phyloP scores from a whole-genome alignment of 2,113 vertebrate species.

The Calidris pugnax region DNA sequence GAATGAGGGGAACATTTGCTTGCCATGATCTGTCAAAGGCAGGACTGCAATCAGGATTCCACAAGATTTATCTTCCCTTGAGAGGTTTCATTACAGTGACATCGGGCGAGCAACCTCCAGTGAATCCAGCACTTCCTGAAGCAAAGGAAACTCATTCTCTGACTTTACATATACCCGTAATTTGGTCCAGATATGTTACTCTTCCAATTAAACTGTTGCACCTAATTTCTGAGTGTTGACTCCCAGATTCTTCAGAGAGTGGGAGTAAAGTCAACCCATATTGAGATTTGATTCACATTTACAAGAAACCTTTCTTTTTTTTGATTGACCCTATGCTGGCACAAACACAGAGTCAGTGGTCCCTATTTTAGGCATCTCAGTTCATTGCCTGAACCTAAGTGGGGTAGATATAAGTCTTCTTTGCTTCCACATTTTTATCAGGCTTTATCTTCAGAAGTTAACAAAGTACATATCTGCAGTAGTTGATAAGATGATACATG shows the following conservation, averaged over 20 bases:
- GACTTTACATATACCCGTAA: neutral
- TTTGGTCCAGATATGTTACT: neutral
- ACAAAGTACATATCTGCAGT: neutral
- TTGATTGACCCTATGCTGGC: neutral
- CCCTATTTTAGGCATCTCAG: neutral
- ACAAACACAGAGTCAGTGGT: neutral
- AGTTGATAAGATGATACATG: neutral
- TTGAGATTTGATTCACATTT: neutral
- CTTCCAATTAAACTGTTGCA: neutral
- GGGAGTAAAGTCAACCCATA: neutral
- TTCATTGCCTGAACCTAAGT: neutral
- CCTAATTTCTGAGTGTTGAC: neutral
- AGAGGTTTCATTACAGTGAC: neutral
- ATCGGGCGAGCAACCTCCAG: neutral
- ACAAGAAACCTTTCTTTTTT: neutral
- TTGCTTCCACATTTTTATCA: neutral
- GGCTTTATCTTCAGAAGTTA: neutral
- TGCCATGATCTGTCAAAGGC: neutral
- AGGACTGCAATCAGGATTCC: neutral
- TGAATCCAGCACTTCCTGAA: neutral
- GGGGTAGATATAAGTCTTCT: neutral
- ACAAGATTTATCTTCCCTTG: neutral
- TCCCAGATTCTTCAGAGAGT: neutral
- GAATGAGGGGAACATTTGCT: neutral
- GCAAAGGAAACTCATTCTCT: neutral